These are phyloP conservation scores for Anisognathus igniventris DNA, from an alignment of 2,797 vertebrate genomes.

Conservation along the genomic window DNA sequence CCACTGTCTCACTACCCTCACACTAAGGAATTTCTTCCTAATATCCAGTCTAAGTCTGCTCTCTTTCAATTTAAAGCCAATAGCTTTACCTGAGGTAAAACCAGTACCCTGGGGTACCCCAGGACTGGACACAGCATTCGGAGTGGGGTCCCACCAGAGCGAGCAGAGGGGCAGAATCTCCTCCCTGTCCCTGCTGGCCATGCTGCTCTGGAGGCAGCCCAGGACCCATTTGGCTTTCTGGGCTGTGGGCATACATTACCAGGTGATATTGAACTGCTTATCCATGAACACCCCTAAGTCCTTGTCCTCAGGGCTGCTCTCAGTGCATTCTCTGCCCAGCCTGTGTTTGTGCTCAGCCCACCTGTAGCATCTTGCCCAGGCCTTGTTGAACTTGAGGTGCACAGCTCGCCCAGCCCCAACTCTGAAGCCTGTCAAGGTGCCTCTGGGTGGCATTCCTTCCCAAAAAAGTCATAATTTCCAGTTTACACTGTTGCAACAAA, in stretches of 20 bases:
- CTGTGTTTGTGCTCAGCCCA: not conserved
- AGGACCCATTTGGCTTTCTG: not conserved
- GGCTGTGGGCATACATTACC: not conserved
- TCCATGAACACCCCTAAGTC: not conserved
- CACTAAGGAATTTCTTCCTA: not conserved
- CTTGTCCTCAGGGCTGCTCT: not conserved
- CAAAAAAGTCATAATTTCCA: not conserved
- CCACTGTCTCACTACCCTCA: not conserved
- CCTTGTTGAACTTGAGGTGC: not conserved
- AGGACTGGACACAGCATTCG: not conserved
- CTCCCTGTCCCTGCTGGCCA: not conserved
- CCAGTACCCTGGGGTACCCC: not conserved
- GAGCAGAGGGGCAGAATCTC: not conserved
- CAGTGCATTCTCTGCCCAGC: not conserved
- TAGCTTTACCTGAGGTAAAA: too few species aligned
- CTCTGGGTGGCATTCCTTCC: not conserved
- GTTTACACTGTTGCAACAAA: not conserved
- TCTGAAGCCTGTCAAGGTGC: not conserved
- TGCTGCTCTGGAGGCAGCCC: rapidly evolving
- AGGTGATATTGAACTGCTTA: not conserved
- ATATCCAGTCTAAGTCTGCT: not conserved
- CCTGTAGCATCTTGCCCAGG: not conserved
- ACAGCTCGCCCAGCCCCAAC: not conserved
- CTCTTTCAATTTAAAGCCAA: not conserved
- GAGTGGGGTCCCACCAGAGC: not conserved